Base-by-base conservation (phyloP, 2,113 vertebrate genomes). In the Dolichotis patagonum region DNA sequence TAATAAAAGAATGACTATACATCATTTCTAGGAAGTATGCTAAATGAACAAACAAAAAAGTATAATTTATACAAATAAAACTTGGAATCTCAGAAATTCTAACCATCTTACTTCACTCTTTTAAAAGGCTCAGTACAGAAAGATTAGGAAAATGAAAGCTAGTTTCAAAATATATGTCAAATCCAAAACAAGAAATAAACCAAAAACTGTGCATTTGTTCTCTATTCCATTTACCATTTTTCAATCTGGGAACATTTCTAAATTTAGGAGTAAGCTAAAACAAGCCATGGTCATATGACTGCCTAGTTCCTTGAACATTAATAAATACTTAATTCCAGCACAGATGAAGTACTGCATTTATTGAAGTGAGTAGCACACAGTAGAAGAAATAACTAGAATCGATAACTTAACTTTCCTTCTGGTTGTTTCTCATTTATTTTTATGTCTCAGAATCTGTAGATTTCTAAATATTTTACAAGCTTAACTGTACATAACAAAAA, bases 301-400 rank as follows among this genome's bases (percentile, higher is more conserved):
- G 96, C 88, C 92, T 97, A 90, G 86, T 96, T 97, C 97, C 97
- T 98, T 95, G 90, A 97, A 97, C 95, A 97, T 95, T 97, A 98
- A 98, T 98, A 98, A 97, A 96, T 98, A 97, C 97, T 98, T 98
- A 97, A 97, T 98, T 98, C 94, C 73, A 95, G 52, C 85, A 96
- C 96, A 97, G 85, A 94, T 96, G 88, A 97, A 96, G 97, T 73
- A 86, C 0, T 91, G 60, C 85, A 94, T 94, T 96, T 88, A 58
- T 81, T 91, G 73, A 93, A 56, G 46, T 83, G 41, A 75, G 30
- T 78, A 92, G 71, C 67, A 96, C 30, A 63, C 63, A 78, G 30
- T 86, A 7, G 87, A 95, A 96, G 91, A 95, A 97, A 73, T 71
- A 96, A 97, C 46, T 26, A n/a, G 54, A 92, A 88, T 97, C 86